Conservation (phyloP, 2,113 vertebrate species). For the Casuarius casuarius region DNA sequence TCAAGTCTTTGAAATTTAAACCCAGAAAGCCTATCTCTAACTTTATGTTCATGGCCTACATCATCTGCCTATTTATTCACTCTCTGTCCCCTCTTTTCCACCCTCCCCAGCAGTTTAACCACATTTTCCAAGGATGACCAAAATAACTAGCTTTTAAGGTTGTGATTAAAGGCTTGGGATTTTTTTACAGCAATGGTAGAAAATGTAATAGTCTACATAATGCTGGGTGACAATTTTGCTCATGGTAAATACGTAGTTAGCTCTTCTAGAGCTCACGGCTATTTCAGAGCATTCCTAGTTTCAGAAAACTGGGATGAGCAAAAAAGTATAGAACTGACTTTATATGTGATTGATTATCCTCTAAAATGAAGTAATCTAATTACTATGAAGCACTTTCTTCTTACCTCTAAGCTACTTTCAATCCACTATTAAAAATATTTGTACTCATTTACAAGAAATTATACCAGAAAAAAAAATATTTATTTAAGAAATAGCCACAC, state of each 20-base stretch:
- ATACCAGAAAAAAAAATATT: not conserved
- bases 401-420: not conserved
- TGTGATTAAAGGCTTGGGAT: not conserved
- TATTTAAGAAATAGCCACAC: not conserved
- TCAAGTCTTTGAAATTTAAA: not conserved
- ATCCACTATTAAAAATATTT: not conserved
- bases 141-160: not conserved
- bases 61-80: not conserved
- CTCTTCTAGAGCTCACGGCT: not conserved
- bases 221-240: not conserved
- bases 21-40: not conserved
- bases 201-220: not conserved
- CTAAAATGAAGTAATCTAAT: not conserved
- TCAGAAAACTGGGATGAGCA: not conserved
- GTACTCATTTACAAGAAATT: not conserved
- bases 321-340: not conserved
- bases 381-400: not conserved
- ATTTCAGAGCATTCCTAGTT: not conserved
- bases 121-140: not conserved
- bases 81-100: not conserved
- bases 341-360: not conserved
- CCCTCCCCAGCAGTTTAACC: not conserved
- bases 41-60: not conserved
- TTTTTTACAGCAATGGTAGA: not conserved
- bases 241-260: not conserved